Base-by-base conservation (phyloP, 1,140 invertebrate genomes). In the Odontomachus brunneus region DNA sequence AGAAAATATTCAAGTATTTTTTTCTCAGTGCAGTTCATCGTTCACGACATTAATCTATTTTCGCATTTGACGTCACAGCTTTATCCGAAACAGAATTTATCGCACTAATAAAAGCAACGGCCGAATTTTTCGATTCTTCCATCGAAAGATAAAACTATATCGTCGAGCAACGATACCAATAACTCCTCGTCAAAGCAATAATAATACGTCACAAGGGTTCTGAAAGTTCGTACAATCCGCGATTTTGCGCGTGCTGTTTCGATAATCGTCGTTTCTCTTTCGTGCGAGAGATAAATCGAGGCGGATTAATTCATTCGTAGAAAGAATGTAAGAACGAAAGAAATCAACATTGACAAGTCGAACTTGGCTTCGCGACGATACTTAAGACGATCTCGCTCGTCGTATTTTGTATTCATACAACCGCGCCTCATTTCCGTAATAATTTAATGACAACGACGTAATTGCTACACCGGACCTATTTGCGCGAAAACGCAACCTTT, bases 401-500 rank as follows among this genome's bases (percentile, higher is more conserved):
- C 17, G 22, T 60, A 57, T 0, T 55, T n/a, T n/a, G 15, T 17
- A 14, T 22, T 75, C 44, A 15, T 12, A 12, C 29, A 65, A 53
- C 3, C 59, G 14, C 14, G 9, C 19, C 2, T 55, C n/a, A 9
- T 14, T 17, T 24, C 48, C 11, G 62, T 78, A 67, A 55, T 78
- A 33, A 33, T 33, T 67, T 57, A 82, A 84, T 66, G 51, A 62
- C 15, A 71, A 74, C 76, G 38, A 38, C 17, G 14, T 85, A 69
- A 74, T 53, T 51, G 66, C 17, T 44, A 22, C 15, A 55, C 19
- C 62, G 33, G 57, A 49, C 26, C 19, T 55, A 73, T 38, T 59
- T 22, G 82, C 44, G 82, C 44, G 29, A 57, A 59, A 65, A 51
- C 44, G 57, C 63, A 69, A 85, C 74, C 57, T 88, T 85, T 83